Base-by-base conservation (phyloP, 2,888 invertebrate species). In the Cylloceria caligata region DNA sequence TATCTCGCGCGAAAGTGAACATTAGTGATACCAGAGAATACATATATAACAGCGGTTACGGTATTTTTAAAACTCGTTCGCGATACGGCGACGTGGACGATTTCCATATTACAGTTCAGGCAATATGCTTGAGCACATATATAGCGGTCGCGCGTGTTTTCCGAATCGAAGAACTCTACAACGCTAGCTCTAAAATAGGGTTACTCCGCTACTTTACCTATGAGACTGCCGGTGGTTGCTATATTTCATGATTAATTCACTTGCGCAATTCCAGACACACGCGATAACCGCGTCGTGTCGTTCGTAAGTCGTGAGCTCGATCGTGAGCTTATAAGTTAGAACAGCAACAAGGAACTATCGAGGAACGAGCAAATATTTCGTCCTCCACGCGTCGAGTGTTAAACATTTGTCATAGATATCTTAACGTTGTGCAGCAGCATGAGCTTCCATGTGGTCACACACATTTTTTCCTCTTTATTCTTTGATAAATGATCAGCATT, bases 211-310 rank as follows among this genome's bases (percentile, higher is more conserved):
- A 45, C 64, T 55, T 64, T 45, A 39, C 52, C 36, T 57, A 55
- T 27, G 55, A 30, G 55, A 30, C 7, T 30, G 27, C 27, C 55
- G 21, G 45, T 71, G 30, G 47, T 76, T 42, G 74, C 45, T 55
- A 74, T 80, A 69, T 71, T 75, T 72, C 57, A 75, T 67, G 69
- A 75, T 80, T 80, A 75, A 75, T 75, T 80, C 64, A 80, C 75
- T 80, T 71, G 75, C 75, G 80, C 75, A 80, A 80, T 80, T 71
- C 57, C 52, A 49, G 74, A 69, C 69, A 69, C 52, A 71, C 62
- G 69, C 64, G 74, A 80, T 69, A 75, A 80, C 45, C 69, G 64
- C n/a, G 55, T 16, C 55, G 19, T 36, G 34, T 45, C 74, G 68
- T 52, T n/a, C 36, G 74, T 55, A 34, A 36, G 24, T 72, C 19